Evolutionary conservation across 2,797 vertebrate species (phyloP).

Genomic region (Syncerus caffer): DNA sequence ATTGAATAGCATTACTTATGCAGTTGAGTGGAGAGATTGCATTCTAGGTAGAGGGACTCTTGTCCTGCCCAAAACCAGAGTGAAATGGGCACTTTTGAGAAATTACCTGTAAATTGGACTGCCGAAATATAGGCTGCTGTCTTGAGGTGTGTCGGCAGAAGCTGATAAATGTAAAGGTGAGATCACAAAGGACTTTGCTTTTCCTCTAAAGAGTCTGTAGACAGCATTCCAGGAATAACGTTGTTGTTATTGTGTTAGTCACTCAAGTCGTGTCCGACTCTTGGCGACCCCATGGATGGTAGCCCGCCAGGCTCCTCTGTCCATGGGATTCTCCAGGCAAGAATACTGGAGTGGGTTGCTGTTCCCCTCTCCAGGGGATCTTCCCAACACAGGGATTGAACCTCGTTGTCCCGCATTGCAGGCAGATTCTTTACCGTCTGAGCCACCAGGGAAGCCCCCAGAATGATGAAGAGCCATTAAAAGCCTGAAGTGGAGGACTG

Average conservation of each 20-base stretch:
- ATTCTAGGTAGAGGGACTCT: neutral
- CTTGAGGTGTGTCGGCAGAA: neutral
- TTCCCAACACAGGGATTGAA: neutral
- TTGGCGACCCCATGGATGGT: neutral
- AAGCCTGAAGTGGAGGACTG: neutral
- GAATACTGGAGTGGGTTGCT: neutral
- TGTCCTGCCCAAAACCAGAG: neutral
- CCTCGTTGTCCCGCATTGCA: neutral
- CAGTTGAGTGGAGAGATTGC: neutral
- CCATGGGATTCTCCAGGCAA: neutral
- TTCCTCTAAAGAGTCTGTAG: neutral
- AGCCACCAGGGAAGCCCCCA: neutral
- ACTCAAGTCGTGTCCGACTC: neutral
- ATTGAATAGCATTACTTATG: neutral
- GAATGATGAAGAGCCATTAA: neutral
- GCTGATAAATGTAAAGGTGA: neutral
- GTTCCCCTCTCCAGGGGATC: neutral
- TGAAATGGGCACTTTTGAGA: neutral
- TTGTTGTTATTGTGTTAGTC: neutral
- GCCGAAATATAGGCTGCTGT: neutral
- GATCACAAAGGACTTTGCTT: neutral
- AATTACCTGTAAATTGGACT: neutral
- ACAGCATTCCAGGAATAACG: neutral
- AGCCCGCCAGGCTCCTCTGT: neutral
- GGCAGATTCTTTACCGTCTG: neutral